A percentile compares a stretch with the other conserved stretches of the same genome.
These are phyloP conservation scores for Pteria penguin DNA, from an alignment of 2,888 invertebrate species.

Conservation along the genomic window DNA sequence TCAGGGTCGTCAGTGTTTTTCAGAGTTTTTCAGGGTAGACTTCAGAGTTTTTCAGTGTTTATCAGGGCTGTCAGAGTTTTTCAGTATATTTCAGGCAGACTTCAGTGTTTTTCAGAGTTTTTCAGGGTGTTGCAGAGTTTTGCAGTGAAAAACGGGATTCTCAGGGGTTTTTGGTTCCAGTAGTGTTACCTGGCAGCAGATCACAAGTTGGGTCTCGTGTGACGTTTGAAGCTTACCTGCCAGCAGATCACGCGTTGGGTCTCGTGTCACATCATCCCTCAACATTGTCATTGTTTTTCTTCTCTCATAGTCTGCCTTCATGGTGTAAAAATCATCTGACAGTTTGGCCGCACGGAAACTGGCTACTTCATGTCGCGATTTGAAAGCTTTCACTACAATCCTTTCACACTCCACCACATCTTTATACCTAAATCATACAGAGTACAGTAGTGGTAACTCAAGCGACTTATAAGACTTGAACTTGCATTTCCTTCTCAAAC, in stretches of 20 bases:
- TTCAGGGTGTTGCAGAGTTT: too few relatives aligned
- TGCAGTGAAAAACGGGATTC: too few relatives aligned
- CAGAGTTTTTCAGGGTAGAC: too few relatives aligned
- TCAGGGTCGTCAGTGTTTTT: too few relatives aligned
- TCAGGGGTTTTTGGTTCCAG: not conserved
- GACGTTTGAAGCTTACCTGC: constrained; percentile 59
- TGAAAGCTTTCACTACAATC: constrained; percentile 77
- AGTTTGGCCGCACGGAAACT: constrained; percentile 78
- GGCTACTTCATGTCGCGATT: constrained; percentile 72
- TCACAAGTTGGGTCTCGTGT: constrained; percentile 69
- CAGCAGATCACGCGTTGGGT: constrained; percentile 65
- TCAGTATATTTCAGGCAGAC: too few relatives aligned
- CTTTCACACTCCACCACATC: constrained; percentile 79
- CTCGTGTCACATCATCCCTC: constrained; percentile 69
- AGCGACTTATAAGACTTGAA: too few relatives aligned
- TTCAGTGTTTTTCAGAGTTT: too few relatives aligned
- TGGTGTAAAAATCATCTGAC: constrained; percentile 76
- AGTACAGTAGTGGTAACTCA: not conserved
- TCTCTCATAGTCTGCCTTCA: constrained; percentile 75
- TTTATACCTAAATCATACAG: constrained; percentile 71
- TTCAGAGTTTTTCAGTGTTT: too few relatives aligned
- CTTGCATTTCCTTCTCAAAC: too few relatives aligned
- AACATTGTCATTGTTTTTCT: constrained; percentile 60
- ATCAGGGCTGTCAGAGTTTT: too few relatives aligned
- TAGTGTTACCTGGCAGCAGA: constrained; percentile 55